These are phyloP conservation scores for Danio choprae DNA, from an alignment of 2,797 vertebrate genomes.

Conservation along the genomic window DNA sequence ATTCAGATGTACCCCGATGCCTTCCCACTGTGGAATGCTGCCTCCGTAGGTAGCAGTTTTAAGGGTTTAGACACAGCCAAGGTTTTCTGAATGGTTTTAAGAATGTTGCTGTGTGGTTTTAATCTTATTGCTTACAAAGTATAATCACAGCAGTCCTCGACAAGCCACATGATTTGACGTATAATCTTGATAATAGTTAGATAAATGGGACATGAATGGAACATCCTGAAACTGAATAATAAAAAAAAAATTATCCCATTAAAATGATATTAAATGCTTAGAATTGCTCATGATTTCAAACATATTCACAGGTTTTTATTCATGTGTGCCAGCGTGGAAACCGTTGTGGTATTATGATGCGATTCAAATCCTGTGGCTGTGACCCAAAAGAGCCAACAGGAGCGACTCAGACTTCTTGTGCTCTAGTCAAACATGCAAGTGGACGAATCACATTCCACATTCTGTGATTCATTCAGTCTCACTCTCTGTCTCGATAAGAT, in stretches of 20 bases:
- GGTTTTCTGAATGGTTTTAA: background rate
- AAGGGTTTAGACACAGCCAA: background rate
- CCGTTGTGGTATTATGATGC: background rate
- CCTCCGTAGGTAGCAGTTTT: too few relatives aligned
- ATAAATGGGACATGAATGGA: too few relatives aligned
- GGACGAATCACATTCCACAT: background rate
- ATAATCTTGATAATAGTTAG: background rate
- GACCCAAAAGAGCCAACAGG: conserved; percentile 9
- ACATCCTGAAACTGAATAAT: background rate
- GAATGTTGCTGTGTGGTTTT: background rate
- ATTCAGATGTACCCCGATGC: too few relatives aligned
- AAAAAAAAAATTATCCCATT: background rate
- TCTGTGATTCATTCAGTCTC: background rate
- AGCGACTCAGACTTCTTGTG: background rate
- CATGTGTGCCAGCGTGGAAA: background rate
- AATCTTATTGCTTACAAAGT: background rate
- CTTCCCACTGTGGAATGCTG: too few relatives aligned
- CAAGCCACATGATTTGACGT: background rate
- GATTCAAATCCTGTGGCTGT: conserved; percentile 34
- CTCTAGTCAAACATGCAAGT: background rate
- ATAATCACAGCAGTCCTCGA: background rate
- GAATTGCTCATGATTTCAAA: background rate
- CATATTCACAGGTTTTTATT: background rate
- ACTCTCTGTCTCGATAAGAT: background rate
- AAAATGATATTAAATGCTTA: background rate